Conservation (phyloP, 2,113 vertebrate species). For the Ceratotherium simum region DNA sequence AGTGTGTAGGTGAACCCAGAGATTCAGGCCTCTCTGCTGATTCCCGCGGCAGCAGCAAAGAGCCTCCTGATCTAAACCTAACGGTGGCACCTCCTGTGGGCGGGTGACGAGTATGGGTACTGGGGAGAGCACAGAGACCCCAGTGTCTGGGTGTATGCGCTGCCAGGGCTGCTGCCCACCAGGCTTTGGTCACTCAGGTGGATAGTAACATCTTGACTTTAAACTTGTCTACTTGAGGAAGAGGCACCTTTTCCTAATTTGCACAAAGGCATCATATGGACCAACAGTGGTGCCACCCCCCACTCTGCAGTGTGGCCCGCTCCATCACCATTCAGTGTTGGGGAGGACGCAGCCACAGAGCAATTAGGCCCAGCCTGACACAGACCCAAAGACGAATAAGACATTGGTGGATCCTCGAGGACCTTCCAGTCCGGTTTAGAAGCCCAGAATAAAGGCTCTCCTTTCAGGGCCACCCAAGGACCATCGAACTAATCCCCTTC, state of each 20-base stretch:
- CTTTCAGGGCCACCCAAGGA: neutral
- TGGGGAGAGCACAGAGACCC: neutral
- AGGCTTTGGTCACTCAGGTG: neutral
- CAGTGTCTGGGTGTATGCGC: accelerated
- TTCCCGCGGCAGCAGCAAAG: neutral
- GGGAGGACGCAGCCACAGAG: neutral
- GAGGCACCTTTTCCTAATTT: neutral
- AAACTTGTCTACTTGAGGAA: neutral
- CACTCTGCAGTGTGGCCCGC: neutral
- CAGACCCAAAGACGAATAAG: neutral
- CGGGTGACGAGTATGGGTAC: neutral
- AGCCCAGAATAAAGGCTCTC: neutral
- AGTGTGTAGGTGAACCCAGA: neutral
- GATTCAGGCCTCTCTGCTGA: neutral
- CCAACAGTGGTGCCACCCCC: neutral
- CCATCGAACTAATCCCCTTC: neutral
- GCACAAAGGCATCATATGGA: neutral
- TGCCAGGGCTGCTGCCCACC: neutral
- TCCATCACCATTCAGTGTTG: neutral
- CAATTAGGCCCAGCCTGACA: neutral
- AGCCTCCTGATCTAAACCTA: neutral
- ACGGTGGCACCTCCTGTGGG: neutral
- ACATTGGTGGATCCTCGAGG: neutral
- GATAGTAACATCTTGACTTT: neutral
- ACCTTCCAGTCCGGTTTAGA: neutral